A percentile compares a stretch with the other conserved stretches of the same genome.
Evolutionary conservation across 2,113 vertebrate genomes (phyloP).

Genomic region (Uropsilus gracilis): DNA sequence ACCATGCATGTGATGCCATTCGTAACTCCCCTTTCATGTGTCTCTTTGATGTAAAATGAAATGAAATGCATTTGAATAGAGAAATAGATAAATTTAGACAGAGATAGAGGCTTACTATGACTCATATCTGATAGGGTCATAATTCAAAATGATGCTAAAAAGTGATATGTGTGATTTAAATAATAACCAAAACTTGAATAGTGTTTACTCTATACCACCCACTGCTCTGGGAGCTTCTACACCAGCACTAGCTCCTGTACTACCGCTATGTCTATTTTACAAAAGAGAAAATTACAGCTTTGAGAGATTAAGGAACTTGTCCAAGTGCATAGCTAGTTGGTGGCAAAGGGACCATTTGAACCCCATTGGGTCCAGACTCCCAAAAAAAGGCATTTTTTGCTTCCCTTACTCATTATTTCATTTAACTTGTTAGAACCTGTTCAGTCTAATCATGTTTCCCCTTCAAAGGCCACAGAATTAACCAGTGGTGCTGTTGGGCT

Average conservation of each 20-base stretch:
- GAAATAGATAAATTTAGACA: background rate
- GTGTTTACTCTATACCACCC: background rate
- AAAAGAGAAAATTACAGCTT: background rate
- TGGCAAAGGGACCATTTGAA: background rate
- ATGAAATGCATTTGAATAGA: background rate
- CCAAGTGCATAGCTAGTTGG: background rate
- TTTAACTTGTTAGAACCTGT: background rate
- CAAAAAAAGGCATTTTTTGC: too few relatives aligned
- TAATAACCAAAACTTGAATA: background rate
- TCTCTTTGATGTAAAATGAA: slow-evolving; percentile 2
- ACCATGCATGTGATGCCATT: background rate
- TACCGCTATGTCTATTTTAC: slow-evolving; percentile 20
- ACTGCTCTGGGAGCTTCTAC: background rate
- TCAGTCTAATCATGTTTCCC: background rate
- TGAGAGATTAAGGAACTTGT: background rate
- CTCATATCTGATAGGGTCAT: background rate
- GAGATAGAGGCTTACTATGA: background rate
- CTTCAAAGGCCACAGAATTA: background rate
- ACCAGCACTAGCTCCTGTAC: background rate
- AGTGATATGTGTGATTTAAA: slow-evolving; percentile 19
- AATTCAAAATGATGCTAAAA: background rate
- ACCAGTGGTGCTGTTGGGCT: background rate
- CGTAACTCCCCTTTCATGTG: background rate
- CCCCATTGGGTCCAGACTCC: background rate
- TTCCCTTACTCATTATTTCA: background rate